Evolutionary conservation across 2,797 vertebrate species (phyloP).

Genomic region (Neopelma chrysocephalum): DNA sequence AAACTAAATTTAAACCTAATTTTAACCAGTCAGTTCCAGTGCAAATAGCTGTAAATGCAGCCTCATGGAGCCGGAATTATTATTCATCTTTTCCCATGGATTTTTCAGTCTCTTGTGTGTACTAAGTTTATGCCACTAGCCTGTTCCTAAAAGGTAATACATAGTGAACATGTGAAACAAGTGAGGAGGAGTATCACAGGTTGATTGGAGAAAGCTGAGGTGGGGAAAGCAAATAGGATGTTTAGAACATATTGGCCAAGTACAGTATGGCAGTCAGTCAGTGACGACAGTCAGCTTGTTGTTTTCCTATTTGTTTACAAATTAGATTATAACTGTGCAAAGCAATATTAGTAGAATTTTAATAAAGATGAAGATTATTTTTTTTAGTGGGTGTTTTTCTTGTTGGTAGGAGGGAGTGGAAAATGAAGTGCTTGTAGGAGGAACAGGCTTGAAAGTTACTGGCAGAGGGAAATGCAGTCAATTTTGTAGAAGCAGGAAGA

Average conservation of each 20-base stretch:
- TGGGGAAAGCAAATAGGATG: not conserved
- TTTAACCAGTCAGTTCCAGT: not conserved
- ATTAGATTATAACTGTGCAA: not conserved
- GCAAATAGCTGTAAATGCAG: not conserved
- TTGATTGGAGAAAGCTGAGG: not conserved
- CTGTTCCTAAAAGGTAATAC: not conserved
- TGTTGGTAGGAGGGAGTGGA: not conserved
- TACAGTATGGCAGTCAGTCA: not conserved
- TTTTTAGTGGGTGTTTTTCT: not conserved
- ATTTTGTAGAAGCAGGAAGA: not conserved
- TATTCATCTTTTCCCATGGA: not conserved
- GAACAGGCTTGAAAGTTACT: not conserved
- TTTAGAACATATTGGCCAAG: not conserved
- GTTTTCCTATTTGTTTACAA: not conserved
- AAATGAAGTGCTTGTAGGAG: not conserved
- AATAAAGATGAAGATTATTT: not conserved
- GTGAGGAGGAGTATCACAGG: not conserved
- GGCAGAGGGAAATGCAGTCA: not conserved
- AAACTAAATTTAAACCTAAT: not conserved
- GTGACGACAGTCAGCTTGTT: not conserved
- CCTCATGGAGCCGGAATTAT: not conserved
- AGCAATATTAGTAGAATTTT: not conserved
- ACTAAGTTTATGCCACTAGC: not conserved
- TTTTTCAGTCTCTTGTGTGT: not conserved
- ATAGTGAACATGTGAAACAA: not conserved